Base-by-base conservation (phyloP, 2,888 invertebrate genomes). In the Leucoma salicis region DNA sequence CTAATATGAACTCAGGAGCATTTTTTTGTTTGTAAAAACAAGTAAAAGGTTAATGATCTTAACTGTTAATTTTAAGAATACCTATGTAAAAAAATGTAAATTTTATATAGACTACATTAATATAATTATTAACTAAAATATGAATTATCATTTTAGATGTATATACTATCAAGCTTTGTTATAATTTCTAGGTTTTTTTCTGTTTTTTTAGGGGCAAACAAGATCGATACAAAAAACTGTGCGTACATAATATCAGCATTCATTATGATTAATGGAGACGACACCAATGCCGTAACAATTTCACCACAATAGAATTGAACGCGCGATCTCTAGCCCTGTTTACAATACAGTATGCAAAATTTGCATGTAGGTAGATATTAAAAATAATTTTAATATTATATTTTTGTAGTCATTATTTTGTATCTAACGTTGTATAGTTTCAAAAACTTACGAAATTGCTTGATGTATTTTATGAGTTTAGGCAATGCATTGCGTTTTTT, bases 231-330 rank as follows among this genome's bases (percentile, higher is more conserved):
- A 25, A 10, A 13, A 13, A 13, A 40, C 31, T 18, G 13, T 42
- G 14, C 15, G 16, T 35, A 34, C 13, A 41, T 39, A 31, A 46
- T 34, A 28, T 42, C 38, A 38, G 35, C 28, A 32, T 35, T 39
- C 41, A 46, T 42, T 42, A 37, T 36, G 40, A 37, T 41, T 41
- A 40, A 42, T 35, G 42, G 42, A 32, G 31, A 36, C 31, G 35
- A 35, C 28, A 46, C 39, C 42, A 46, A 41, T 46, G 45, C 33
- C 45, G 31, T 37, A 40, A 45, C 45, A 39, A 42, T 46, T 42
- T 39, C 34, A 46, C 35, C 16, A 45, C 44, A 45, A 45, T 45
- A 45, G 44, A 24, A 45, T 36, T 29, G 33, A 36, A 25, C 44
- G 36, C 24, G 6, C 39, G 33, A 31, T 39, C 38, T 29, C 43